phyloP scores from a whole-genome alignment of 2,797 vertebrate species.

The Liasis olivaceus region DNA sequence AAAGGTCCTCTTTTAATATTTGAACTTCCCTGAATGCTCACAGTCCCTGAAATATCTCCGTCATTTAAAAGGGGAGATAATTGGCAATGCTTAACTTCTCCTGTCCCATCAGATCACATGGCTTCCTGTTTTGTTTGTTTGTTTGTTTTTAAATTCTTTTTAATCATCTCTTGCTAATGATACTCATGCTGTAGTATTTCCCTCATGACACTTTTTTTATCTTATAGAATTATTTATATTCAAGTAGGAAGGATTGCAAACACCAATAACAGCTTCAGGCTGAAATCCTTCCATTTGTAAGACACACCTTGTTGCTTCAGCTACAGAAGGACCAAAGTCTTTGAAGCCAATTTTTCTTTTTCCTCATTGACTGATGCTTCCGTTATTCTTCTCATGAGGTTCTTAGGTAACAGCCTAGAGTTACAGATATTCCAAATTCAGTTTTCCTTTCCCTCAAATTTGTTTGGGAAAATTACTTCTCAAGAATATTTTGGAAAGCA shows the following conservation, averaged over 20 bases:
- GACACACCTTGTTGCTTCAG: slow-evolving; percentile 63
- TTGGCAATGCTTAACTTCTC: neutral
- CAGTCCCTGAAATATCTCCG: neutral
- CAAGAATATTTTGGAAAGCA: neutral
- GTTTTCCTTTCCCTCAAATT: slow-evolving; percentile 17
- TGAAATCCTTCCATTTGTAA: slow-evolving; percentile 57
- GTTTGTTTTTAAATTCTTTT: too few relatives aligned
- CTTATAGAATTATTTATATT: slow-evolving; percentile 69
- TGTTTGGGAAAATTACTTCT: slow-evolving; percentile 19
- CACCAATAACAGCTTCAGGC: slow-evolving; percentile 63
- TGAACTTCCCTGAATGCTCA: neutral
- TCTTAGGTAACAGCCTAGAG: slow-evolving; percentile 50
- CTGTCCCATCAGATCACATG: slow-evolving; percentile 11
- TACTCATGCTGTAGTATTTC: slow-evolving; percentile 54
- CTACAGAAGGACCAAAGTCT: slow-evolving; percentile 62
- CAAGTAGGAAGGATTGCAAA: slow-evolving; percentile 68
- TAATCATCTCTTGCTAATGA: slow-evolving; percentile 50
- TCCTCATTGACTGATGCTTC: too few relatives aligned
- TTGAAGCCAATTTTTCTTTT: slow-evolving; percentile 4
- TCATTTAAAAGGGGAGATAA: neutral
- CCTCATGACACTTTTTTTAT: slow-evolving; percentile 19
- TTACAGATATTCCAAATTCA: slow-evolving; percentile 43
- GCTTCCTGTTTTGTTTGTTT: slow-evolving; percentile 6
- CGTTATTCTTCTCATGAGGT: slow-evolving; percentile 51
- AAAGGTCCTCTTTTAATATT: neutral